A percentile compares a stretch with the other conserved stretches of the same genome.
Conservation (phyloP, 2,888 invertebrate genomes). For the Quadriops clusia region DNA sequence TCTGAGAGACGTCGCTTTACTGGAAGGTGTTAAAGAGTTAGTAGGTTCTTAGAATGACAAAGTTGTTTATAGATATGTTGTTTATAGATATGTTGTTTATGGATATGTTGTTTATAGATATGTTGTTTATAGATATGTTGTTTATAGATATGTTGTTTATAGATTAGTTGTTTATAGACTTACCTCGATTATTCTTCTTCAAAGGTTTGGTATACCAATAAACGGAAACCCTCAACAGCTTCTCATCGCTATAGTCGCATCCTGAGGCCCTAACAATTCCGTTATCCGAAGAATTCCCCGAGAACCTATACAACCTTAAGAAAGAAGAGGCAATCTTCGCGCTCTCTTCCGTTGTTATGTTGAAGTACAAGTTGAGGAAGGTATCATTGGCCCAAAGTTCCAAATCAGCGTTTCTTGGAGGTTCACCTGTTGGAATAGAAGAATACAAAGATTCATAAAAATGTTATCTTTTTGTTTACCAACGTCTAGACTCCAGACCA, state of each 20-base stretch:
- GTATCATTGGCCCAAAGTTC: constrained; percentile 43
- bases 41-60: too few species aligned
- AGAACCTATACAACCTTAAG: constrained; percentile 40
- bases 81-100: too few species aligned
- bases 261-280: constrained; percentile 4
- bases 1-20: constrained; percentile 39
- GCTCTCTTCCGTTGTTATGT: constrained; percentile 39
- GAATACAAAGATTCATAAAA: constrained; percentile 2
- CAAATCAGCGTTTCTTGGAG: constrained; percentile 42
- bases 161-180: constrained; percentile 12
- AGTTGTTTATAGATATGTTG: too few species aligned
- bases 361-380: constrained; percentile 45
- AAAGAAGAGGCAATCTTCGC: constrained; percentile 41
- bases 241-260: constrained; percentile 34
- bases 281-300: constrained; percentile 32
- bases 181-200: constrained; percentile 45
- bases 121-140: too few species aligned
- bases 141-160: too few species aligned
- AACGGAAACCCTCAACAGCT: constrained; percentile 44
- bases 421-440: constrained; percentile 38
- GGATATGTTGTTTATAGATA: too few species aligned
- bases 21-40: constrained; percentile 19
- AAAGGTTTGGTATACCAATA: constrained; percentile 46
- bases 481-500: too few species aligned
- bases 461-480: too few species aligned